Evolutionary conservation across 2,888 invertebrate genomes (phyloP).

Genomic region (Cataglyphis cursor): DNA sequence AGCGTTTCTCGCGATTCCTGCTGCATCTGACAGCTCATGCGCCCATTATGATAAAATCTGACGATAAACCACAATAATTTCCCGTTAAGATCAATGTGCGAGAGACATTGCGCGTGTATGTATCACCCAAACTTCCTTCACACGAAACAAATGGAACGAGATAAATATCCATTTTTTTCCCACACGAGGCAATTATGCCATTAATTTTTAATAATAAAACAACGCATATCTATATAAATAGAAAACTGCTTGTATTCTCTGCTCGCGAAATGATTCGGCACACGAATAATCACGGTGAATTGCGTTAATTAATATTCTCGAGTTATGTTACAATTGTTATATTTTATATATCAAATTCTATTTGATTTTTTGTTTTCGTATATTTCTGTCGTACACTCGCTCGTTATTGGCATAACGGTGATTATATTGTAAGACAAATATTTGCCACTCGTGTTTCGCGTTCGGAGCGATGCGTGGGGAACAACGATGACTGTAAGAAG

Average conservation of each 20-base stretch:
- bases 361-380: background rate
- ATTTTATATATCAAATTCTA: background rate
- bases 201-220: slow-evolving; percentile 17
- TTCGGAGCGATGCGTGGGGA: slow-evolving; percentile 1
- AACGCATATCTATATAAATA: background rate
- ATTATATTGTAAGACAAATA: slow-evolving; percentile 50
- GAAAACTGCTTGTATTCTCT: background rate
- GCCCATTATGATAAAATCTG: slow-evolving; percentile 43
- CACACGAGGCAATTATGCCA: background rate
- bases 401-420: slow-evolving; percentile 37
- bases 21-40: slow-evolving; percentile 31
- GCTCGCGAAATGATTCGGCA: background rate
- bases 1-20: slow-evolving; percentile 58
- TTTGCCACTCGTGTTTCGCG: slow-evolving; percentile 52
- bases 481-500: slow-evolving; percentile 33
- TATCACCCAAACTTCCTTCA: slow-evolving; percentile 23
- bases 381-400: slow-evolving; percentile 20
- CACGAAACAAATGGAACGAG: slow-evolving; percentile 33
- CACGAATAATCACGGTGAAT: slow-evolving; percentile 8
- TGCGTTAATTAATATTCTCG: slow-evolving; percentile 40
- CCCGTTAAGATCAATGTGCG: slow-evolving; percentile 43
- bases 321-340: slow-evolving; percentile 8
- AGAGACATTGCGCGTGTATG: background rate
- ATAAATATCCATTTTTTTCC: slow-evolving; percentile 29
- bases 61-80: slow-evolving; percentile 45